Percentiles rank a stretch among this genome's conserved stretches.
Evolutionary conservation across 2,113 vertebrate genomes (phyloP).

Genomic region (Loxodonta africana): DNA sequence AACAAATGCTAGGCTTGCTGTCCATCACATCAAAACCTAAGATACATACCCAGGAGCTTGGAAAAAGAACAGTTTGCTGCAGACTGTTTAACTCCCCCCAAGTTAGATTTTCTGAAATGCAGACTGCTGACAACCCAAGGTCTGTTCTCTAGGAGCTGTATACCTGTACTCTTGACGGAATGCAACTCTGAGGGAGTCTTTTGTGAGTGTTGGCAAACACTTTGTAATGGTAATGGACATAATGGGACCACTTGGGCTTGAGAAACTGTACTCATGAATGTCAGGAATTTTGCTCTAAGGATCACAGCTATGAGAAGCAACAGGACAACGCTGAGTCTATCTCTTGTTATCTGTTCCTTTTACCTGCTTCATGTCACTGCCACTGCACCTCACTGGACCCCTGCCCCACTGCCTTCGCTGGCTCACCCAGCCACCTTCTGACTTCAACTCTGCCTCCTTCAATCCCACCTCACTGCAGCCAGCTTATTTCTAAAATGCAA

Average conservation of each 20-base stretch:
- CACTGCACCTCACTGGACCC: background rate
- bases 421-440: background rate
- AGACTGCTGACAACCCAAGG: background rate
- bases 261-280: background rate
- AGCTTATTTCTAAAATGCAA: background rate
- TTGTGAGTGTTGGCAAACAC: background rate
- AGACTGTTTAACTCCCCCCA: background rate
- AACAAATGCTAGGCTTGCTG: background rate
- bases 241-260: background rate
- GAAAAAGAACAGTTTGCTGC: background rate
- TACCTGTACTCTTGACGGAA: background rate
- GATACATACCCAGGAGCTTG: background rate
- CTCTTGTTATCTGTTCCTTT: background rate
- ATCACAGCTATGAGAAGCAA: background rate
- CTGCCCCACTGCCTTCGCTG: background rate
- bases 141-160: background rate
- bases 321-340: accelerated
- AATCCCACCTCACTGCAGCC: background rate
- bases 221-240: background rate
- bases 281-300: background rate
- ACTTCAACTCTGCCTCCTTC: background rate
- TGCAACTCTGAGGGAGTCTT: background rate
- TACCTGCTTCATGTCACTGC: background rate
- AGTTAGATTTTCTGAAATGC: background rate
- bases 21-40: background rate